Evolutionary conservation across 2,888 invertebrate species (phyloP), one percentile per base, ranked within the genome.

Genomic region (Brachylomia viminalis): DNA sequence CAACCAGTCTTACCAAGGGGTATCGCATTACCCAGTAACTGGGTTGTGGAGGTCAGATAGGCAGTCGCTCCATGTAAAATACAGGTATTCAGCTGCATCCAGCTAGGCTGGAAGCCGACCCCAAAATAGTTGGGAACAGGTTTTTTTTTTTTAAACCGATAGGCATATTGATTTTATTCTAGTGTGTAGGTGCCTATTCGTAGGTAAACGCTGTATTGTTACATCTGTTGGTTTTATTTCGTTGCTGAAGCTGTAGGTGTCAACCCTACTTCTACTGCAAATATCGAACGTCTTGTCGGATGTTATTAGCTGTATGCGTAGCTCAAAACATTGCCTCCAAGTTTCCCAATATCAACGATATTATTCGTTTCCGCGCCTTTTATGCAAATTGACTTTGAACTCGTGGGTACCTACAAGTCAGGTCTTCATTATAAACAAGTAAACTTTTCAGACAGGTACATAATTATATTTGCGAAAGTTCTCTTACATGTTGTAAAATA

Each of bases 261-360:
- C 91, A 93, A 70, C 93, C 93, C 92, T 93, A 86, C 30, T 7
- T 49, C 65, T 66, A 84, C 86, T 87, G 89, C 90, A 93, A 92
- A 93, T 91, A 94, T 88, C 88, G 90, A 90, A 89, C 89, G 90
- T 91, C 92, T 93, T 90, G 89, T 89, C 86, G 87, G 86, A 88
- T 89, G 89, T 92, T 92, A 92, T 93, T 93, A 92, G 91, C 90
- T 91, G 85, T 86, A 87, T 89, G 89, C 87, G 88, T 88, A 88
- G 87, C 89, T 91, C 91, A 92, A 93, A 92, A 92, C 90, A 92
- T 90, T 89, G 88, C 86, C 89, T 86, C 91, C 88, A 94, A 95
- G 93, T 95, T 95, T 93, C 90, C 92, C 93, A 95, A 95, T 95
- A 94, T 93, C 92, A 90, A 86, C 88, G 89, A 92, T 93, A 92